These are phyloP conservation scores for Yoshiicerus persimilis DNA, from an alignment of 1,140 invertebrate genomes.

Conservation along the genomic window DNA sequence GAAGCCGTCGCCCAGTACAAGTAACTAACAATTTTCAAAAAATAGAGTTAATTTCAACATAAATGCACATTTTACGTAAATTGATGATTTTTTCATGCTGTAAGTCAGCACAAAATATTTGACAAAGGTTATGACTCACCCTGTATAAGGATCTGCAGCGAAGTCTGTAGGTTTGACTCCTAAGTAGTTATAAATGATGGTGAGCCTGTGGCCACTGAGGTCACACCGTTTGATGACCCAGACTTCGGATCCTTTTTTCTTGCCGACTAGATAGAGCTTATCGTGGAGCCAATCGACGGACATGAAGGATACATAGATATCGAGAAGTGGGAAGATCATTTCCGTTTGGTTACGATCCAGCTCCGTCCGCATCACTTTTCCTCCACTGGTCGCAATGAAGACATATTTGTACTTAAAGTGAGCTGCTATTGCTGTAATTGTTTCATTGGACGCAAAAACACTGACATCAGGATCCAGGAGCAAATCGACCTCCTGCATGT, in stretches of 20 bases:
- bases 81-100: too few species aligned
- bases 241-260: conserved; percentile 56
- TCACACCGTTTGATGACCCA: conserved; percentile 76
- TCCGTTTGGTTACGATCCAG: conserved; percentile 52
- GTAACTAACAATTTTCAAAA: conserved; percentile 65
- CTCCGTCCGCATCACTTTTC: conserved; percentile 62
- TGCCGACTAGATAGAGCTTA: conserved; percentile 74
- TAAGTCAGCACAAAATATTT: not conserved
- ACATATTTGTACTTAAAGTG: conserved; percentile 43
- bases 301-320: conserved; percentile 65
- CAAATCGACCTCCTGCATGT: conserved; percentile 39
- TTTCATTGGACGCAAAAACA: conserved; percentile 35
- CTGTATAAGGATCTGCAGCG: conserved; percentile 88
- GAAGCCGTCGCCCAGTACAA: conserved; percentile 72
- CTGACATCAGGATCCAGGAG: conserved; percentile 39
- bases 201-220: conserved; percentile 61
- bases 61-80: too few species aligned
- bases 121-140: conserved; percentile 60
- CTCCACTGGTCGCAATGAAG: conserved; percentile 49
- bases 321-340: conserved; percentile 53
- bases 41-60: too few species aligned
- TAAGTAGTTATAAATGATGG: conserved; percentile 59
- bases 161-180: conserved; percentile 69
- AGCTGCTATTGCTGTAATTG: conserved; percentile 38
- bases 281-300: conserved; percentile 86